A percentile compares a stretch with the other conserved stretches of the same genome.
Evolutionary conservation across 2,797 vertebrate genomes (phyloP).

Genomic region (Discoglossus pictus): DNA sequence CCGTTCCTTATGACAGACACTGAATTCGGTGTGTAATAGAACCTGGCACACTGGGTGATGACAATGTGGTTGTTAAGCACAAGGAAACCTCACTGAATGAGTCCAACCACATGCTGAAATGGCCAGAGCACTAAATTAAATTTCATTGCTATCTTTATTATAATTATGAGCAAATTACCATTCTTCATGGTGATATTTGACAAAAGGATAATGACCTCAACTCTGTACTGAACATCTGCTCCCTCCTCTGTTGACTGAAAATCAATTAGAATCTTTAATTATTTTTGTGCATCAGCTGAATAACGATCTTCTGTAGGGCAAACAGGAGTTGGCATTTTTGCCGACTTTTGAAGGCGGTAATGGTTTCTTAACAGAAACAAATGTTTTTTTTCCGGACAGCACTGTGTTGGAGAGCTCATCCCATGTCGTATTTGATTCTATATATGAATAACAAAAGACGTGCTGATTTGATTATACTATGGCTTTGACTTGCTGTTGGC

Average conservation of each 20-base stretch:
- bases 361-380: slow-evolving; percentile 2
- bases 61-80: slow-evolving; percentile 18
- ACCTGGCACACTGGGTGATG: slow-evolving; percentile 30
- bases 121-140: slow-evolving; percentile 46
- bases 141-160: slow-evolving; percentile 54
- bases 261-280: slow-evolving; percentile 61
- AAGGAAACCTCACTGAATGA: background rate
- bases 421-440: slow-evolving; percentile 32
- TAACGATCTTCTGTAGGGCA: slow-evolving; percentile 42
- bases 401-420: slow-evolving; percentile 19
- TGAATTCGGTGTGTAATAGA: slow-evolving; percentile 9
- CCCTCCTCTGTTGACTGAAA: slow-evolving; percentile 59
- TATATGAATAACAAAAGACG: slow-evolving; percentile 37
- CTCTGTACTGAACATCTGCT: slow-evolving; percentile 55
- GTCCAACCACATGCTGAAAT: slow-evolving; percentile 24
- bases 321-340: slow-evolving; percentile 30
- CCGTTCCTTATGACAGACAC: background rate
- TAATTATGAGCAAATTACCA: slow-evolving; percentile 55
- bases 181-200: slow-evolving; percentile 59
- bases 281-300: slow-evolving; percentile 59
- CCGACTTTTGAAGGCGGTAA: background rate
- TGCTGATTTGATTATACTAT: slow-evolving; percentile 31
- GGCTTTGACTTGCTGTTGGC: slow-evolving; percentile 33
- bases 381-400: slow-evolving; percentile 1
- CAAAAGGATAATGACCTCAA: slow-evolving; percentile 55